Evolutionary conservation across 2,888 invertebrate species (phyloP).

Genomic region (Esperia sulphurella): DNA sequence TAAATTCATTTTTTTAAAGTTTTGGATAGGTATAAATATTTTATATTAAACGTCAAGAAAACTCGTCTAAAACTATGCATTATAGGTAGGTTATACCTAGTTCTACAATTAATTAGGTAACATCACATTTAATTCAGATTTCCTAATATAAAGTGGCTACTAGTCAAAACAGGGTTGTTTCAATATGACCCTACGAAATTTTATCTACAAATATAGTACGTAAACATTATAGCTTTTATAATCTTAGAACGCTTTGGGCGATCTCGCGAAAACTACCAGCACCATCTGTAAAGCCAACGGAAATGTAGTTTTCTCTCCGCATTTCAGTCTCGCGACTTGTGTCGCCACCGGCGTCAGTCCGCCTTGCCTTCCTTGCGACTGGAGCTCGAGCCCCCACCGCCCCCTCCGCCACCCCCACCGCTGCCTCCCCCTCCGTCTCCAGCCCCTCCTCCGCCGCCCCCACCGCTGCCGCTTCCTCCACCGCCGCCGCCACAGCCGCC

Average conservation of each 20-base stretch:
- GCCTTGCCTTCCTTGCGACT: conserved; percentile 26
- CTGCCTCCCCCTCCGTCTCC: background rate
- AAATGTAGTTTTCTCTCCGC: conserved; percentile 21
- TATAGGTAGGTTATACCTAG: background rate
- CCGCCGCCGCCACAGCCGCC: conserved; percentile 20
- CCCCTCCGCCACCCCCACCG: background rate
- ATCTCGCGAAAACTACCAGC: conserved; percentile 28
- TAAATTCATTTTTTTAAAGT: background rate
- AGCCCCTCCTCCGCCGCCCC: conserved; percentile 17
- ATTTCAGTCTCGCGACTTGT: conserved; percentile 27
- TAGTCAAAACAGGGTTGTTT: background rate
- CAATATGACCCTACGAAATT: background rate
- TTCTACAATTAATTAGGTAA: background rate
- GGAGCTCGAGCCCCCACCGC: conserved; percentile 12
- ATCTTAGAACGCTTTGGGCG: conserved; percentile 12
- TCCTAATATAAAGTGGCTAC: background rate
- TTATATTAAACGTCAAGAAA: background rate
- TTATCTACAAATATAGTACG: background rate
- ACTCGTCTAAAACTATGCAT: background rate
- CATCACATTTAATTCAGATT: conserved; percentile 13
- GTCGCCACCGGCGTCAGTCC: conserved; percentile 30
- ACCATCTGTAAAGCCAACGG: conserved; percentile 36
- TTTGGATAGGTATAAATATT: background rate
- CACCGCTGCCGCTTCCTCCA: conserved; percentile 15
- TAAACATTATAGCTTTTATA: conserved; percentile 8